phyloP scores from a whole-genome alignment of 2,888 invertebrate species.

The Conomelus anceps region DNA sequence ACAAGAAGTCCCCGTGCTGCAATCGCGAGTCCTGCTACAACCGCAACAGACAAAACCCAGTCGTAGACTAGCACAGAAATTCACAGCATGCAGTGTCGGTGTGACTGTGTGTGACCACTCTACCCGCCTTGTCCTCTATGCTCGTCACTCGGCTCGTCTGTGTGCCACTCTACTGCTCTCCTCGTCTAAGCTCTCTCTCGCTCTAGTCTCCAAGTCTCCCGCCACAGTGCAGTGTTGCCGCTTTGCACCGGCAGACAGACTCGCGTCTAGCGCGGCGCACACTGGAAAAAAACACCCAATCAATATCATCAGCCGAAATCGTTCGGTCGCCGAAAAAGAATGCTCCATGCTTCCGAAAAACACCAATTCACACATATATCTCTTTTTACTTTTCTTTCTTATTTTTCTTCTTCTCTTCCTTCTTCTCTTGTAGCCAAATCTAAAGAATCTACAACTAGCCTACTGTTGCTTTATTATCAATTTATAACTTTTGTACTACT shows the following conservation, averaged over 20 bases:
- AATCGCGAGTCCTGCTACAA: neutral
- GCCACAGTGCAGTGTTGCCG: neutral
- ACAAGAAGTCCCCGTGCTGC: neutral
- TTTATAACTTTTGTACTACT: no score
- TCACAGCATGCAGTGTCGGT: neutral
- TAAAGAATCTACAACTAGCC: no score
- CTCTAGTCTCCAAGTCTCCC: neutral
- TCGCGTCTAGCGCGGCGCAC: neutral
- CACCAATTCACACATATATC: neutral
- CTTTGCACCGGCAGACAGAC: neutral
- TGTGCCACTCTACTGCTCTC: no score
- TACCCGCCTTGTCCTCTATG: no score
- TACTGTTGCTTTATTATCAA: no score
- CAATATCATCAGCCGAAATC: constrained; percentile 11
- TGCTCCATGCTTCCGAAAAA: neutral
- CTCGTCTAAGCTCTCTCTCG: neutral
- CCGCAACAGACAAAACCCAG: neutral
- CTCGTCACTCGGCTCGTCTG: no score
- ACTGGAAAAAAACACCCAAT: constrained; percentile 12
- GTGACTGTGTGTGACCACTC: neutral
- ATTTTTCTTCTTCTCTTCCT: neutral
- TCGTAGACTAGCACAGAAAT: neutral
- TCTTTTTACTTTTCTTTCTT: neutral
- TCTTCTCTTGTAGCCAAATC: no score
- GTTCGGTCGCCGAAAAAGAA: neutral